These are phyloP conservation scores for Sisyra nigra DNA, from an alignment of 2,888 invertebrate species.

Conservation along the genomic window DNA sequence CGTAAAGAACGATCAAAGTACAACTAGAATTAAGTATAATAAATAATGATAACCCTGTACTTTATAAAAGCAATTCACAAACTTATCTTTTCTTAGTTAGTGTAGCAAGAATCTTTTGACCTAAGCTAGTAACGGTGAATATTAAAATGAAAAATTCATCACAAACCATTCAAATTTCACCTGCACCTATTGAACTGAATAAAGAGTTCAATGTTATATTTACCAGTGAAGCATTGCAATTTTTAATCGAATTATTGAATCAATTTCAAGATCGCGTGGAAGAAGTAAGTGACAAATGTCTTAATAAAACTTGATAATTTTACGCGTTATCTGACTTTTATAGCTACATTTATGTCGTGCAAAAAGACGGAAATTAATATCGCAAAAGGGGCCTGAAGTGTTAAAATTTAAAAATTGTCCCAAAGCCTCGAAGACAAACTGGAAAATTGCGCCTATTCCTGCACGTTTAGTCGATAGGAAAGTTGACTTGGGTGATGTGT, in stretches of 20 bases:
- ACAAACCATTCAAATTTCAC: too few species aligned
- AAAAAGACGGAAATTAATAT: slow-evolving; percentile 23
- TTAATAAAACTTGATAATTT: background rate
- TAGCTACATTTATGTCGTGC: slow-evolving; percentile 22
- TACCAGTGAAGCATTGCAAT: slow-evolving; percentile 35
- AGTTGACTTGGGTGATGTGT: slow-evolving; percentile 48
- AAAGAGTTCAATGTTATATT: slow-evolving; percentile 37
- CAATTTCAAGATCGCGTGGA: slow-evolving; percentile 34
- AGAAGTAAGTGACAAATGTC: slow-evolving; percentile 23
- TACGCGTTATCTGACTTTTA: background rate
- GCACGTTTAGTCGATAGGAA: slow-evolving; percentile 37
- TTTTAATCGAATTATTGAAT: slow-evolving; percentile 33
- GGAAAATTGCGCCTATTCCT: slow-evolving; percentile 43
- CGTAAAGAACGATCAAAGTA: too few species aligned
- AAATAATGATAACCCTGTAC: too few species aligned
- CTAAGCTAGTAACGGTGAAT: too few species aligned
- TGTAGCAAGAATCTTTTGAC: too few species aligned
- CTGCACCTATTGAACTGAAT: slow-evolving; percentile 33
- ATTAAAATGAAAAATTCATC: too few species aligned
- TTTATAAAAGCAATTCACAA: too few species aligned
- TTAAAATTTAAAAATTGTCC: slow-evolving; percentile 29
- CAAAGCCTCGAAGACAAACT: slow-evolving; percentile 29
- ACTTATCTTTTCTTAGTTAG: too few species aligned
- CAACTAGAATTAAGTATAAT: too few species aligned
- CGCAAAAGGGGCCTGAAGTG: slow-evolving; percentile 19